phyloP scores from a whole-genome alignment of 2,797 vertebrate species.

The Cryptoprocta ferox region DNA sequence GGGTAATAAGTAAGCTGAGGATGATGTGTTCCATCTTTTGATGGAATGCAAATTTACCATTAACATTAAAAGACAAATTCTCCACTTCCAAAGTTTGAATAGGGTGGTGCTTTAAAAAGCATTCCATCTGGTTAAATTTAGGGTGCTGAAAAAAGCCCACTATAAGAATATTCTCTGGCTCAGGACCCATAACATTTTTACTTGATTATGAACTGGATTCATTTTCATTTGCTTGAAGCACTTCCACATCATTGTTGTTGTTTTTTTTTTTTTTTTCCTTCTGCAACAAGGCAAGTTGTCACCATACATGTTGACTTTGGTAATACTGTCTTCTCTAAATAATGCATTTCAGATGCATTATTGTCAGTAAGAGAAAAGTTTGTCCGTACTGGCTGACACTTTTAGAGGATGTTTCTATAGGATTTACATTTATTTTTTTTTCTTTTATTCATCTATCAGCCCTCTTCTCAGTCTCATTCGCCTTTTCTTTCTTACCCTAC shows the following conservation, averaged over 20 bases:
- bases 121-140: slow-evolving; percentile 84
- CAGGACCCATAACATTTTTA: slow-evolving; percentile 81
- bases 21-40: slow-evolving; percentile 80
- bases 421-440: neutral
- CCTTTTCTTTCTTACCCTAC: neutral
- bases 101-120: slow-evolving; percentile 83
- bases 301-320: slow-evolving; percentile 70
- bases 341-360: slow-evolving; percentile 63
- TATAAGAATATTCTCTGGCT: slow-evolving; percentile 83
- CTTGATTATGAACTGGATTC: slow-evolving; percentile 81
- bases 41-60: slow-evolving; percentile 84
- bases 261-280: slow-evolving; percentile 33
- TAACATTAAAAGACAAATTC: slow-evolving; percentile 84
- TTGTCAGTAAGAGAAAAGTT: slow-evolving; percentile 33
- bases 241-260: slow-evolving; percentile 64
- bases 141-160: slow-evolving; percentile 83
- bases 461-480: neutral
- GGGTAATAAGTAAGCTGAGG: slow-evolving; percentile 77
- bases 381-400: neutral
- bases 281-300: slow-evolving; percentile 75
- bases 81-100: slow-evolving; percentile 82
- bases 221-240: slow-evolving; percentile 80
- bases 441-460: neutral
- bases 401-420: slow-evolving; percentile 9
- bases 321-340: slow-evolving; percentile 76